These are phyloP conservation scores for Melanostigma gelatinosum DNA, from an alignment of 2,113 vertebrate genomes.

Conservation along the genomic window DNA sequence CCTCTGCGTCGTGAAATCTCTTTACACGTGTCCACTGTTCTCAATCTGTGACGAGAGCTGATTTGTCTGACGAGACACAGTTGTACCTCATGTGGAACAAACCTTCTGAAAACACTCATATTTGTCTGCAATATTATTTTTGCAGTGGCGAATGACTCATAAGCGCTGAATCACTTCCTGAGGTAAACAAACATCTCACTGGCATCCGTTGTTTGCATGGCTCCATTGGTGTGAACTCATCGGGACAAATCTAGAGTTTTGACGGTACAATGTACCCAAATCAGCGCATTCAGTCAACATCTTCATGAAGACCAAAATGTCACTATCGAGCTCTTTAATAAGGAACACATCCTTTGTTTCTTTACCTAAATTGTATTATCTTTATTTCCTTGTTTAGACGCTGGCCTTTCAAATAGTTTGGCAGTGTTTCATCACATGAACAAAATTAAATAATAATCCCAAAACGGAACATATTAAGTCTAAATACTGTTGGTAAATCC, in stretches of 20 bases:
- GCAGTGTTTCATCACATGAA: not conserved
- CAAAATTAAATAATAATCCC: not conserved
- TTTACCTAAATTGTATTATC: not conserved
- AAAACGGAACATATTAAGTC: not conserved
- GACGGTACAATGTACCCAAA: not conserved
- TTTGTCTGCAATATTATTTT: not conserved
- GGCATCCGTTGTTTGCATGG: not conserved
- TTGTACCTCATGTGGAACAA: not conserved
- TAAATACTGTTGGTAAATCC: not conserved
- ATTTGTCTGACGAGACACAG: not conserved
- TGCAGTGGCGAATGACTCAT: not conserved
- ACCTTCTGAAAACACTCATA: not conserved
- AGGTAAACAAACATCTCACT: not conserved
- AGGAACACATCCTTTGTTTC: not conserved
- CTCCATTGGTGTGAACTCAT: not conserved
- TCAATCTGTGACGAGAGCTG: conserved; percentile 9
- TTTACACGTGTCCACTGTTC: not conserved
- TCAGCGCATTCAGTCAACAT: not conserved
- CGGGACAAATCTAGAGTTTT: not conserved
- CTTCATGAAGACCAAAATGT: not conserved
- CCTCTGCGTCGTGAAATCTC: not conserved
- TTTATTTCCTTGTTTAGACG: not conserved
- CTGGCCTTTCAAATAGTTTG: not conserved
- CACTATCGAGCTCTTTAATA: not conserved
- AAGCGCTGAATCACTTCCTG: conserved; percentile 7